Evolutionary conservation across 2,888 invertebrate genomes (phyloP), one percentile per base, ranked within the genome.

Genomic region (Epinotia brunnichana): DNA sequence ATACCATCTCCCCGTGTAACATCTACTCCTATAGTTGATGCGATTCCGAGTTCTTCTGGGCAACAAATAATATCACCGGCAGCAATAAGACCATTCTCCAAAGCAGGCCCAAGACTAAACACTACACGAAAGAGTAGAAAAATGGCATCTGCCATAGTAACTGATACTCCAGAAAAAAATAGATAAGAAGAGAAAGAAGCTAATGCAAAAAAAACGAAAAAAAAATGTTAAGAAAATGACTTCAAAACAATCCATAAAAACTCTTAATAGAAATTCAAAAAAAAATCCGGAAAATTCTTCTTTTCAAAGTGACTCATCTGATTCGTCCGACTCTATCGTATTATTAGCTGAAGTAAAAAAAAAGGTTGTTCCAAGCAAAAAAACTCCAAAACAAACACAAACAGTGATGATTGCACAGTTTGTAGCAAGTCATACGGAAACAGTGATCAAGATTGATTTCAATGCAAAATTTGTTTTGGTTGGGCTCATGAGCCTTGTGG

Each of bases 111-210:
- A 72, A 74, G 74, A 69, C 72, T 69, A 74, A 61, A 70, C 61
- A 75, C 61, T 57, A 75, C 70, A 76, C 63, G 74, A 70, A 75
- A 76, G 56, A 76, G 57, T 75, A 70, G 75, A 74, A 76, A 76
- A 75, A 75, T 75, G 70, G 59, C 61, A 59, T 75, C 75, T 68
- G 62, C 76, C 62, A 75, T 76, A 51, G 59, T 76, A 74, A 75
- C 76, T 71, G 71, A 75, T 19, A 70, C 73, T 62, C 74, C 70
- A 0, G 73, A 70, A 64, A 70, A 70, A 39, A 51, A 70, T 51
- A 74, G 53, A 67, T 60, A 53, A 21, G 54, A 41, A 48, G 61
- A 61, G 19, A 69, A 68, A 59, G 68, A 68, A 15, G 44, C 41
- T 54, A 61, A 60, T 66, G 71, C 61, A 56, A 74, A 74, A 48